These are phyloP conservation scores for Syrista parreyssii DNA, from an alignment of 2,888 invertebrate genomes.

Conservation along the genomic window DNA sequence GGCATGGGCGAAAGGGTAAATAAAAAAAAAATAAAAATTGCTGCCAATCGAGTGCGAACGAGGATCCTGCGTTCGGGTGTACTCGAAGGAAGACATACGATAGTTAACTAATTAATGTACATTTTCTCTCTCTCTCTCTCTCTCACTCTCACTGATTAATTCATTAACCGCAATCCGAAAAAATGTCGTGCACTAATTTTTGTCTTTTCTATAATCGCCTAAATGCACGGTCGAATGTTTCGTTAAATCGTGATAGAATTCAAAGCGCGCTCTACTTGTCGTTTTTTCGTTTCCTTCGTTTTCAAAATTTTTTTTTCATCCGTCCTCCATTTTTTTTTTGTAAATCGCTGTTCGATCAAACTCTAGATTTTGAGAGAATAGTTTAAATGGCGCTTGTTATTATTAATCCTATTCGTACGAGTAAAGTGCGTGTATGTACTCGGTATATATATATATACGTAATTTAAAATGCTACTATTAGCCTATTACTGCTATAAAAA, in stretches of 20 bases:
- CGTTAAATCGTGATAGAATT: not conserved
- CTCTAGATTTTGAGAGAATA: not conserved
- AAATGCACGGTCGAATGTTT: not conserved
- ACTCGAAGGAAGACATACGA: slow-evolving; percentile 54
- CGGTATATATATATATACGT: not conserved
- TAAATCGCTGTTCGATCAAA: not conserved
- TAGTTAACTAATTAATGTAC: slow-evolving; percentile 28
- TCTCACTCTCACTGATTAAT: not conserved
- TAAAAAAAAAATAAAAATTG: not conserved
- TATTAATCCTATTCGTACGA: not conserved
- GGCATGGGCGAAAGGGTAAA: not conserved
- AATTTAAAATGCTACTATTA: not conserved
- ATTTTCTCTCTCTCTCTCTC: not conserved
- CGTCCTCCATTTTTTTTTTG: not conserved
- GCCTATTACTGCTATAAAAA: not conserved
- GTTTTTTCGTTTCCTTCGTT: not conserved
- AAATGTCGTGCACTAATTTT: not conserved
- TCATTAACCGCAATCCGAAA: not conserved
- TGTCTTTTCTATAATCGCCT: not conserved
- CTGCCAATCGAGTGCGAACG: not conserved
- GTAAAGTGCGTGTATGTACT: not conserved
- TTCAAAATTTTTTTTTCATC: not conserved
- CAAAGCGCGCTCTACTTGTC: not conserved
- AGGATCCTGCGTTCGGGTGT: slow-evolving; percentile 6
- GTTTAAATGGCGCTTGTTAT: not conserved